A percentile compares a stretch with the other conserved stretches of the same genome.
phyloP scores from a whole-genome alignment of 2,113 vertebrate genomes.

The Agapornis roseicollis region DNA sequence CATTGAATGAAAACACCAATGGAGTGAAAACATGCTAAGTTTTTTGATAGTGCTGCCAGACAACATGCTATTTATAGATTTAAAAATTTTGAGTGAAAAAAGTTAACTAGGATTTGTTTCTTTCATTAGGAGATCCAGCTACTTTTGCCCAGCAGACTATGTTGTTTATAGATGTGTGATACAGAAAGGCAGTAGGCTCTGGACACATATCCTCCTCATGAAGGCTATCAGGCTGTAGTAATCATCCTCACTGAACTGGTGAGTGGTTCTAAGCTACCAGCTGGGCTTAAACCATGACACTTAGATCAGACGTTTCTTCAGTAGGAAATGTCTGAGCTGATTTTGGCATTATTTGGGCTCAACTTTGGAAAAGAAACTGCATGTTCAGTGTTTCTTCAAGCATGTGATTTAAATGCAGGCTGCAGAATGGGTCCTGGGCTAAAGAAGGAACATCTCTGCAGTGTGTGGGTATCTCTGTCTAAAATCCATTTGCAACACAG shows the following conservation, averaged over 20 bases:
- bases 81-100: background rate
- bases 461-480: background rate
- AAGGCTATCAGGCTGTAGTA: background rate
- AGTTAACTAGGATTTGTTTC: background rate
- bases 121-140: background rate
- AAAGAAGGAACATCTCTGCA: background rate
- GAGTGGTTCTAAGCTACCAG: background rate
- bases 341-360: background rate
- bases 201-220: background rate
- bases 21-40: background rate
- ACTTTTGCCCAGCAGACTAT: background rate
- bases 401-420: background rate
- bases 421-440: background rate
- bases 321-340: background rate
- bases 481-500: background rate
- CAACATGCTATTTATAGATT: background rate
- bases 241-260: background rate
- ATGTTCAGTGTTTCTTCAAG: background rate
- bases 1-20: background rate
- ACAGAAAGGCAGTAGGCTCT: background rate
- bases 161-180: background rate
- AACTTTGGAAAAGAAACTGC: background rate
- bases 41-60: background rate
- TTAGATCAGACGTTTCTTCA: background rate
- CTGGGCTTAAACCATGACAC: background rate